These are phyloP conservation scores for Hydriomena furcata DNA, from an alignment of 2,888 invertebrate genomes.

Conservation along the genomic window DNA sequence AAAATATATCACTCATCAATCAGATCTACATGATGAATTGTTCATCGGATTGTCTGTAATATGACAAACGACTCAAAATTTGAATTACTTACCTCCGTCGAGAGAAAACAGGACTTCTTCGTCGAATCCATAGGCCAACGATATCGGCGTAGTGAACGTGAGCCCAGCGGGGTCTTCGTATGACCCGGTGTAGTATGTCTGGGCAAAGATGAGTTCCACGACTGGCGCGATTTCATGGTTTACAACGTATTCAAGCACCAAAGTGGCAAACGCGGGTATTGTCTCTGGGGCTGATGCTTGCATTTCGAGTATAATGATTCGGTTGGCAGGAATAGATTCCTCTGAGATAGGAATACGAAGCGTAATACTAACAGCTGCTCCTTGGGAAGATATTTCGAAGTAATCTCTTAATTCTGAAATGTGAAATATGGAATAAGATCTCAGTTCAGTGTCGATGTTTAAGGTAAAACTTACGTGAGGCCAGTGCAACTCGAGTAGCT, in stretches of 20 bases:
- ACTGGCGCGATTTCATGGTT: constrained; percentile 31
- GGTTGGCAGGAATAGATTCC: constrained; percentile 29
- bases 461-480: neutral
- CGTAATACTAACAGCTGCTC: constrained; percentile 14
- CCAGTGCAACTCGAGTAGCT: neutral
- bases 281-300: constrained; percentile 35
- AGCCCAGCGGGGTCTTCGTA: constrained; percentile 12
- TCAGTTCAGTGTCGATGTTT: neutral
- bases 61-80: neutral
- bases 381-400: constrained; percentile 14
- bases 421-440: neutral
- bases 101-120: constrained; percentile 4
- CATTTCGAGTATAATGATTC: constrained; percentile 35
- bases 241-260: constrained; percentile 39
- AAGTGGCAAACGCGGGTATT: constrained; percentile 38
- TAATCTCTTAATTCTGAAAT: constrained; percentile 22
- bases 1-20: neutral
- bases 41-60: too few species aligned
- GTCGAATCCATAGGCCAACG: constrained; percentile 11
- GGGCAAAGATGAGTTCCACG: constrained; percentile 14
- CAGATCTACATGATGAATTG: neutral
- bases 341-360: constrained; percentile 38
- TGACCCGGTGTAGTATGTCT: constrained; percentile 19
- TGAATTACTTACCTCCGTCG: constrained; percentile 7
- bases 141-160: constrained; percentile 14